A percentile compares a stretch with the other conserved stretches of the same genome.
Conservation (phyloP, 1,140 invertebrate species). For the Vanessa tameamea region DNA sequence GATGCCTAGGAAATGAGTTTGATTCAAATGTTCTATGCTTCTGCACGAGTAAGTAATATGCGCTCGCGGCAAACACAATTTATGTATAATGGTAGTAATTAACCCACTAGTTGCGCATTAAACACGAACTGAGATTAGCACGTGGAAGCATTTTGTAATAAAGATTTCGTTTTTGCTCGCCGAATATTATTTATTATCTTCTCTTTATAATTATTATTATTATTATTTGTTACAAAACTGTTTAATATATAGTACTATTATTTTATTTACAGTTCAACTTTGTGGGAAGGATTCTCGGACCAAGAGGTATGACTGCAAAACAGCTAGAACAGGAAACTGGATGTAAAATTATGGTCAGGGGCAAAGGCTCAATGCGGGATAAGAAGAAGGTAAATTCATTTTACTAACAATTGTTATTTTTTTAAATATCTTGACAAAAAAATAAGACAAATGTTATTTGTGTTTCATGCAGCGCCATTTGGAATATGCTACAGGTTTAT, state of each 20-base stretch:
- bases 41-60: constrained; percentile 39
- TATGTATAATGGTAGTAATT: constrained; percentile 67
- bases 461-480: constrained; percentile 41
- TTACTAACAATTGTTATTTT: neutral
- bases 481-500: constrained; percentile 33
- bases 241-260: constrained; percentile 40
- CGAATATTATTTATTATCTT: neutral
- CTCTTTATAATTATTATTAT: neutral
- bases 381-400: constrained; percentile 96
- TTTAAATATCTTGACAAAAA: neutral
- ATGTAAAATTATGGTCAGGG: constrained; percentile 99
- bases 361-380: constrained; percentile 99
- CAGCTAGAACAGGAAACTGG: constrained; percentile 99
- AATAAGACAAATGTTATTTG: constrained; percentile 23
- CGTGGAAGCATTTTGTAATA: constrained; percentile 39
- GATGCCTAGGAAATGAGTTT: constrained; percentile 68
- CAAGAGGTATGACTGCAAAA: constrained; percentile 99
- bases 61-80: constrained; percentile 60
- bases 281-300: constrained; percentile 99
- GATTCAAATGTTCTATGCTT: constrained; percentile 54
- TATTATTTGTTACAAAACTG: too few species aligned
- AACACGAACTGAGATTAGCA: constrained; percentile 40
- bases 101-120: constrained; percentile 59
- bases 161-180: neutral
- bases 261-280: constrained; percentile 98